phyloP scores from a whole-genome alignment of 2,113 vertebrate genomes.

The Catagonus wagneri region DNA sequence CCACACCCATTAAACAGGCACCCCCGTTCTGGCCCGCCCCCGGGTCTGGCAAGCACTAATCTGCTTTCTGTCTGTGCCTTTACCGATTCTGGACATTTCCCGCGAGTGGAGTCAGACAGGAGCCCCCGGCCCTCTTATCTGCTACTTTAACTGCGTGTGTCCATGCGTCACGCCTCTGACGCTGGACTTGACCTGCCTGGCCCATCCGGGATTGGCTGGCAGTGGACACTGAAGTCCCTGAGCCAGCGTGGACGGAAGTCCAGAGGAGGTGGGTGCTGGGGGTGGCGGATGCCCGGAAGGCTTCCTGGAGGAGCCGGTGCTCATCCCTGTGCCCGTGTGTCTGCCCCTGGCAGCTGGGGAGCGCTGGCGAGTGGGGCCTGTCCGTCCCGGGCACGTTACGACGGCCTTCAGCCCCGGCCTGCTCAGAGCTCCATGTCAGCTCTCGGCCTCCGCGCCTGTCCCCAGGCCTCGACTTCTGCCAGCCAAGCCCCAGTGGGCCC shows the following conservation, averaged over 20 bases:
- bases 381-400: too few relatives aligned
- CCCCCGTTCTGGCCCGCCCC: accelerated
- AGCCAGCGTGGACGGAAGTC: accelerated
- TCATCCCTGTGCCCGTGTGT: background rate
- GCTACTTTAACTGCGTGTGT: accelerated
- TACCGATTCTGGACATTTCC: background rate
- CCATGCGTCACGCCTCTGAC: background rate
- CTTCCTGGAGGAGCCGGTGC: background rate
- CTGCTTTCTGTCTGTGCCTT: background rate
- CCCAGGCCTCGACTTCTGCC: background rate
- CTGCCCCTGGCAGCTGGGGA: background rate
- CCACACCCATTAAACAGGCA: accelerated
- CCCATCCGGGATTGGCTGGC: accelerated
- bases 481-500: background rate
- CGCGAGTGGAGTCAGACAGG: accelerated
- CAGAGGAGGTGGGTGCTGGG: background rate
- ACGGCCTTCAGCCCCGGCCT: accelerated
- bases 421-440: background rate
- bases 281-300: accelerated
- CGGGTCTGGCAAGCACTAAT: accelerated
- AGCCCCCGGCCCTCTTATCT: accelerated
- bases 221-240: accelerated
- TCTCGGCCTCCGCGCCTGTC: background rate
- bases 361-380: background rate
- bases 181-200: background rate